Evolutionary conservation across 2,888 invertebrate species (phyloP), one percentile per base, ranked within the genome.

Genomic region (Gasteruption jaculator): DNA sequence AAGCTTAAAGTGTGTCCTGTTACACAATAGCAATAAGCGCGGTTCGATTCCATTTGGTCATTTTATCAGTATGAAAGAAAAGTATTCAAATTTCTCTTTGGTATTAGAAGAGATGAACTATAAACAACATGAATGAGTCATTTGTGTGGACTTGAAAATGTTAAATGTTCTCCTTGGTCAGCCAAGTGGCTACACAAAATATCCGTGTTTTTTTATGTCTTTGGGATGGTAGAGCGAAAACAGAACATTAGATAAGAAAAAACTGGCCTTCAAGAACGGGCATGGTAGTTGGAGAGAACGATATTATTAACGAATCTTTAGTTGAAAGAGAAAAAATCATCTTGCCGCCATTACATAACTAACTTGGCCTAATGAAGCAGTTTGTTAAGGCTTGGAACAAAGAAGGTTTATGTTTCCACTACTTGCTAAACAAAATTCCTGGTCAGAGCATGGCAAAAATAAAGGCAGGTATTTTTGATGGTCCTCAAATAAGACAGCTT

Each of bases 281-380:
- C 7, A 21, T 46, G 11, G 44, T 26, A 29, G 21, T 30, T 21
- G 50, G 45, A 27, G 42, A 16, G 30, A 22, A 37, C 19, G 53
- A 52, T 36, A 38, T 54, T 11, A 36, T 47, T 32, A 22, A 38
- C 6, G 24, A 41, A 20, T 39, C 50, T 12, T 32, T 52, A 11
- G 36, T 54, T 22, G 38, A 32, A 14, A 16, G 41, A 38, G 41
- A 46, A 14, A 43, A 48, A 35, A 35, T 45, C 19, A 33, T 51
- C 19, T 26, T 57, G 11, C 56, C 54, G 29, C 52, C 55, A 26
- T 38, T 54, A n/a, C 56, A 57, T 38, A 55, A 55, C 12, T 55
- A 56, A 33, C 38, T 54, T n/a, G 55, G 54, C 16, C 46, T 56
- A 31, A 45, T 48, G 26, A 58, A 60, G 46, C 48, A 58, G 36